These are phyloP conservation scores for Nematolebias whitei DNA, from an alignment of 2,113 vertebrate species.

Conservation along the genomic window DNA sequence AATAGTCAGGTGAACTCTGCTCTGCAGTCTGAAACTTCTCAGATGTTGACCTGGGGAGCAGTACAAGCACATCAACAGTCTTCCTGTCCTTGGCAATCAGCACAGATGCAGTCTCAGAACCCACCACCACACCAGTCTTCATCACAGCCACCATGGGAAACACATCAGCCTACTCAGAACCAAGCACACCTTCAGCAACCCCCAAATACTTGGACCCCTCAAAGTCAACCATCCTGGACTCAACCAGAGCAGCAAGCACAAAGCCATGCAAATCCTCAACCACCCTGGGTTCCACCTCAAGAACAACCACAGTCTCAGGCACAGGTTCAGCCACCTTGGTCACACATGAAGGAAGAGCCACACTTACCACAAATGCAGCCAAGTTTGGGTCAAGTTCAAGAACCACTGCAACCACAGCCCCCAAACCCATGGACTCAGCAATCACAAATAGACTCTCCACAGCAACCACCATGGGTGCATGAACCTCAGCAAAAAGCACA, in stretches of 20 bases:
- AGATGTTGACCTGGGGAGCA: slow-evolving; percentile 55
- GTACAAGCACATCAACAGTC: slow-evolving; percentile 60
- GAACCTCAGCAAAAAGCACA: slow-evolving; percentile 62
- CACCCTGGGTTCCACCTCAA: slow-evolving; percentile 54
- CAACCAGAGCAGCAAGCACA: slow-evolving; percentile 58
- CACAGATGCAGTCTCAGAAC: slow-evolving; percentile 59
- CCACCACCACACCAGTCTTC: slow-evolving; percentile 55
- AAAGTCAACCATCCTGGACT: slow-evolving; percentile 56
- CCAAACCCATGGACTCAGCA: slow-evolving; percentile 66
- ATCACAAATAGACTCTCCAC: slow-evolving; percentile 54
- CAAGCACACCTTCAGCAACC: slow-evolving; percentile 57
- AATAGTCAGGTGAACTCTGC: slow-evolving; percentile 44
- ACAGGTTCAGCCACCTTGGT: slow-evolving; percentile 59
- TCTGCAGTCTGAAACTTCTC: slow-evolving; percentile 50
- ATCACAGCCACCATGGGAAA: slow-evolving; percentile 59
- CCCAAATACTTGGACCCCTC: slow-evolving; percentile 60
- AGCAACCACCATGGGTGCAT: slow-evolving; percentile 65
- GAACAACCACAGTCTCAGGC: slow-evolving; percentile 52
- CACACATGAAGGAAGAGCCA: slow-evolving; percentile 55
- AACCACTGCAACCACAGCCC: slow-evolving; percentile 59
- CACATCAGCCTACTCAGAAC: slow-evolving; percentile 49
- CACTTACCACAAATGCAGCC: slow-evolving; percentile 57
- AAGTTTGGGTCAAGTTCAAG: slow-evolving; percentile 65
- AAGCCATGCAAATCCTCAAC: slow-evolving; percentile 41
- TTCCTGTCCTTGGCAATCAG: slow-evolving; percentile 56